Percentiles rank a stretch among this genome's conserved stretches.
phyloP scores from a whole-genome alignment of 2,113 vertebrate species.

The Sceloporus tristichus region DNA sequence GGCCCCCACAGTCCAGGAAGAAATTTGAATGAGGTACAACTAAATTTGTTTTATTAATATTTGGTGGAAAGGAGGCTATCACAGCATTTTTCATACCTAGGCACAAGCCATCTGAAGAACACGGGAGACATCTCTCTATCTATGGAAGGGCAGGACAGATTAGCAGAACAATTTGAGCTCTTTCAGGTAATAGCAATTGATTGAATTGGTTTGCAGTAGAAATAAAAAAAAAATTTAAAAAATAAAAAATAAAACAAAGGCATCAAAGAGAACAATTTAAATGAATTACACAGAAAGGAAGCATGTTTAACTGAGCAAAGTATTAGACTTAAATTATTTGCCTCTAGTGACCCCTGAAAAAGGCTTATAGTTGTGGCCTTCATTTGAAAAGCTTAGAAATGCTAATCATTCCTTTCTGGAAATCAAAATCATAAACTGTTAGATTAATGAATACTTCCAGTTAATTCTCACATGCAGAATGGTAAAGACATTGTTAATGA shows the following conservation, averaged over 20 bases:
- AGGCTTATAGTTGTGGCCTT: conserved; percentile 65
- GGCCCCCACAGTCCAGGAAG: not conserved
- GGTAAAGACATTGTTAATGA: conserved; percentile 70
- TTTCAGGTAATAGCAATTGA: conserved; percentile 16
- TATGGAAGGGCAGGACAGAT: not conserved
- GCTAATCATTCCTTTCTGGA: conserved; percentile 71
- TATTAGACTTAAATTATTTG: conserved; percentile 65
- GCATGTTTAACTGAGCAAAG: conserved; percentile 53
- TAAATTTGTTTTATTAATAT: not conserved
- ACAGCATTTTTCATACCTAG: not conserved
- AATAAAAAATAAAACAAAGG: conserved; percentile 37
- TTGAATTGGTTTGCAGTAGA: conserved; percentile 20
- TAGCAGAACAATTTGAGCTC: conserved; percentile 15
- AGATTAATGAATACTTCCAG: conserved; percentile 73
- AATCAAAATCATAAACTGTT: conserved; percentile 76
- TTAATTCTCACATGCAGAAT: conserved; percentile 60
- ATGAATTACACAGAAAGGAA: conserved; percentile 39
- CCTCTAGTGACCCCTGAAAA: conserved; percentile 71
- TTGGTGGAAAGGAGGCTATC: not conserved
- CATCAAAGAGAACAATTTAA: conserved; percentile 44
- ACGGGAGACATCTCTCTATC: not conserved
- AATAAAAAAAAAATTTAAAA: not conserved
- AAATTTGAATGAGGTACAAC: not conserved
- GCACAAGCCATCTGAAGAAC: fast-evolving
- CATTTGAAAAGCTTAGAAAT: conserved; percentile 72